Evolutionary conservation across 2,113 vertebrate species (phyloP).

Genomic region (Setophaga coronata): DNA sequence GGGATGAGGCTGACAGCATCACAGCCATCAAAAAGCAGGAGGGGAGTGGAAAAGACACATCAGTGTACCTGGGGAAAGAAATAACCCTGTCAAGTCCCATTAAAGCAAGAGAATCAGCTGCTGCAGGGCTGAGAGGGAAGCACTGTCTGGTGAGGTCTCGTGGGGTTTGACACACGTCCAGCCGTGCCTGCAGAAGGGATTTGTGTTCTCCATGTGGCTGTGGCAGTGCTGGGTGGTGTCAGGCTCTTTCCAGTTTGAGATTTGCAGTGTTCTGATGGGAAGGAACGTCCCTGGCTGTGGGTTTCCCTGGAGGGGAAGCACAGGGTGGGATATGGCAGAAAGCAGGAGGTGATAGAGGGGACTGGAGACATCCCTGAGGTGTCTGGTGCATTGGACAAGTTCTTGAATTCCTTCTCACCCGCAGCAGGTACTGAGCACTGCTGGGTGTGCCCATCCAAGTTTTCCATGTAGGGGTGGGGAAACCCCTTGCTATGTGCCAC

Average conservation of each 20-base stretch:
- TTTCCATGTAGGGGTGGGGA: background rate
- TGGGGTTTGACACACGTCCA: background rate
- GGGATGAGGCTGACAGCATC: background rate
- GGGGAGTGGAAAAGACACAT: background rate
- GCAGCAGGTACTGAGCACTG: background rate
- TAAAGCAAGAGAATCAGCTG: background rate
- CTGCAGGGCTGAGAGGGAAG: background rate
- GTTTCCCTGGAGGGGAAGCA: fast-evolving
- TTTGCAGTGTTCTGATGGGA: fast-evolving
- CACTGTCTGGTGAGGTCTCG: background rate
- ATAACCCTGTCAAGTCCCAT: background rate
- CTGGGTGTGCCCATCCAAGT: background rate
- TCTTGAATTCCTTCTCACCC: no score
- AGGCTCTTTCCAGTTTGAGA: background rate
- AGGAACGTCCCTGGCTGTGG: background rate
- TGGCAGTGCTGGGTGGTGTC: background rate
- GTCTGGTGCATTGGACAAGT: background rate
- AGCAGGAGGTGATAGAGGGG: background rate
- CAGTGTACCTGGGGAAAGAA: background rate
- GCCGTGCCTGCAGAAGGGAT: background rate
- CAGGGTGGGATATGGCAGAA: background rate
- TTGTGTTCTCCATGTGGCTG: background rate
- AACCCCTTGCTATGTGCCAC: fast-evolving
- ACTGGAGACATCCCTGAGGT: background rate
- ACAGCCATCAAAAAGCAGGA: background rate